Evolutionary conservation across 2,888 invertebrate species (phyloP), one percentile per base, ranked within the genome.

Genomic region (Ornithoptera alexandrae): DNA sequence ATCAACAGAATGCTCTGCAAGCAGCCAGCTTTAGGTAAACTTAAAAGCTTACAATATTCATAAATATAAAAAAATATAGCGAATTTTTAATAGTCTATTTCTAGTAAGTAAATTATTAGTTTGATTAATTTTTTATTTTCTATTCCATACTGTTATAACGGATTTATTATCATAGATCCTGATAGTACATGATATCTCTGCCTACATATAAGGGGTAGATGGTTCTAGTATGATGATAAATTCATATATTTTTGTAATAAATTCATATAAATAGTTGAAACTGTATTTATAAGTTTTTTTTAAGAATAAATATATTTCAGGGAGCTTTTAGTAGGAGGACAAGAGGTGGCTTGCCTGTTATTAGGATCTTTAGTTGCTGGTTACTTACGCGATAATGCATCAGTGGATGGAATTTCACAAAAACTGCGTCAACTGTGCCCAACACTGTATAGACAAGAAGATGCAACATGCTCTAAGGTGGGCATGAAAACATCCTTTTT

Each of bases 391-490:
- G 99, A 99, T 84, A 98, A 98, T 84, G 98, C 99, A 0, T 97
- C 97, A 1, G 97, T 98, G 2, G 97, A 98, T 83, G 95, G 97
- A 1, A 97, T 99, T 72, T 98, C 98, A 72, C 93, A 94, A 36
- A 96, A 96, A 81, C 89, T 99, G 68, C 93, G 98, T 62, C 96
- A 98, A 78, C 94, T 97, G 1, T 99, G 99, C 81, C 99, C 99
- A 0, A 96, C 96, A 76, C 93, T 99, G 39, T 99, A 98, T 84
- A 96, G 97, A 74, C 96, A 96, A 78, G 99, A 99, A 92, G 99
- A 99, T 88, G 99, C 98, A 5, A 97, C 97, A 17, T 98, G 97
- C 78, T 97, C 98, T 2, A 98, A 98, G 93, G 98, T 97, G 86
- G 46, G 15, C 6, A 46, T 12, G 5, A 46, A 15, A 36, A 1